phyloP scores from a whole-genome alignment of 2,888 invertebrate genomes.

The Nephrocerus scutellatus region DNA sequence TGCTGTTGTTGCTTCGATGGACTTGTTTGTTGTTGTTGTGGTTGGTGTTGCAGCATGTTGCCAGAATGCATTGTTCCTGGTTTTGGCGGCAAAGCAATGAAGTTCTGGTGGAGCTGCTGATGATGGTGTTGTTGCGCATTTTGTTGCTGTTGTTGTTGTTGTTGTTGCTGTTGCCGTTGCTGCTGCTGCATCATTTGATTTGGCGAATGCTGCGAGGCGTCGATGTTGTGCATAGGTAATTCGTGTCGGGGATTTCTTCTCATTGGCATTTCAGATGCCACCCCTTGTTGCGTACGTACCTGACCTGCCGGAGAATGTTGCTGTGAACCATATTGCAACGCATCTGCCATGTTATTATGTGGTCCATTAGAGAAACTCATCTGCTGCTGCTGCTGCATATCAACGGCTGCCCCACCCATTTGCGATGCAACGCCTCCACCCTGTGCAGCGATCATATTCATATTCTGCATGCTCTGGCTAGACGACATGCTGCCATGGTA shows the following conservation, averaged over 20 bases:
- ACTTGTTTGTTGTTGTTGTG: constrained; percentile 18
- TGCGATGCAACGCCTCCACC: constrained; percentile 10
- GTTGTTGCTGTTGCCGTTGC: constrained; percentile 32
- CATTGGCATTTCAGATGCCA: constrained; percentile 13
- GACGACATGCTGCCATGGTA: constrained; percentile 32
- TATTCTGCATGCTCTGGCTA: constrained; percentile 48
- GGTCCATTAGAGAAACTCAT: constrained; percentile 13
- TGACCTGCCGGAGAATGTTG: constrained; percentile 28
- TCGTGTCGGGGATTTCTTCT: constrained; percentile 32
- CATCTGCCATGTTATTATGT: too few species aligned
- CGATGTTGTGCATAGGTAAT: constrained; percentile 21
- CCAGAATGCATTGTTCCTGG: constrained; percentile 32
- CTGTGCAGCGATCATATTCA: constrained; percentile 32
- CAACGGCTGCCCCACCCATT: constrained; percentile 20
- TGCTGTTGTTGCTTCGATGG: constrained; percentile 19
- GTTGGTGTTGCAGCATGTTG: constrained; percentile 21
- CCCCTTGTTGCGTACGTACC: constrained; percentile 12
- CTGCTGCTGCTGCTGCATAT: constrained; percentile 7
- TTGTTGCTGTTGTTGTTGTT: constrained; percentile 44
- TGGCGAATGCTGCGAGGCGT: constrained; percentile 24
- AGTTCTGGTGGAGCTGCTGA: constrained; percentile 28
- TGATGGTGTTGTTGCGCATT: constrained; percentile 49
- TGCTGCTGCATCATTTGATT: constrained; percentile 60
- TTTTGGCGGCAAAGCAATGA: constrained; percentile 24
- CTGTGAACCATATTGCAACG: too few species aligned